Conservation (phyloP, 2,888 invertebrate species). For the Molanna angustata region DNA sequence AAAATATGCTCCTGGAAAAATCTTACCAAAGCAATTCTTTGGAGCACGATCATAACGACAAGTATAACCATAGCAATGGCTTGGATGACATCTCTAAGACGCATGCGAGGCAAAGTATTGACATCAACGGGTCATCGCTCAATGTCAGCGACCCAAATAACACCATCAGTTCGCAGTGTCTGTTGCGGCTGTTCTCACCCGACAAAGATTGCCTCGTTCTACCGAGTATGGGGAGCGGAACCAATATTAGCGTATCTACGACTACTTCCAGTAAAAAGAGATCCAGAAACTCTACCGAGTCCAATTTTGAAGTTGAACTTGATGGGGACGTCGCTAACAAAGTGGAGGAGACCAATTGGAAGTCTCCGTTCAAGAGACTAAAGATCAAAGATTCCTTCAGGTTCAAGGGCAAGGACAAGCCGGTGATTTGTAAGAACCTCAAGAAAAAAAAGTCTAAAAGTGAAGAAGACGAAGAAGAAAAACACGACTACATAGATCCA, state of each 20-base stretch:
- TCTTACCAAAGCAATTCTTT: too few relatives aligned
- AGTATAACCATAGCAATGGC: background rate
- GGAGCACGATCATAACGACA: constrained; percentile 6
- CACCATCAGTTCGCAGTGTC: constrained; percentile 41
- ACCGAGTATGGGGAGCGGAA: constrained; percentile 42
- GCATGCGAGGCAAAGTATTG: constrained; percentile 33
- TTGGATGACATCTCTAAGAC: constrained; percentile 3
- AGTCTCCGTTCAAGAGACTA: constrained; percentile 49
- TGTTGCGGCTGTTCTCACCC: constrained; percentile 51
- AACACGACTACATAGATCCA: constrained; percentile 12
- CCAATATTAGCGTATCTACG: constrained; percentile 40
- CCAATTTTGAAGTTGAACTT: constrained; percentile 47
- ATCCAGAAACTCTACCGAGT: constrained; percentile 52
- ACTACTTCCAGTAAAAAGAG: constrained; percentile 49
- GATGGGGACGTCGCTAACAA: constrained; percentile 43
- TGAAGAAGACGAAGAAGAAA: constrained; percentile 9
- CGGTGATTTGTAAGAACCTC: constrained; percentile 50
- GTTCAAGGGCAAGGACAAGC: constrained; percentile 46
- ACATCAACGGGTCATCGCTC: constrained; percentile 32
- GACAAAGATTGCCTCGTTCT: constrained; percentile 45
- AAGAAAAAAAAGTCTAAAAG: constrained; percentile 39
- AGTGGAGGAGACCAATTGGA: constrained; percentile 52
- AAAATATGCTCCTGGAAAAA: constrained; percentile 14
- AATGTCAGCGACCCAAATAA: constrained; percentile 8
- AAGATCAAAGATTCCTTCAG: constrained; percentile 56